Conservation (phyloP, 2,113 vertebrate species). For the Zosterops japonicus region DNA sequence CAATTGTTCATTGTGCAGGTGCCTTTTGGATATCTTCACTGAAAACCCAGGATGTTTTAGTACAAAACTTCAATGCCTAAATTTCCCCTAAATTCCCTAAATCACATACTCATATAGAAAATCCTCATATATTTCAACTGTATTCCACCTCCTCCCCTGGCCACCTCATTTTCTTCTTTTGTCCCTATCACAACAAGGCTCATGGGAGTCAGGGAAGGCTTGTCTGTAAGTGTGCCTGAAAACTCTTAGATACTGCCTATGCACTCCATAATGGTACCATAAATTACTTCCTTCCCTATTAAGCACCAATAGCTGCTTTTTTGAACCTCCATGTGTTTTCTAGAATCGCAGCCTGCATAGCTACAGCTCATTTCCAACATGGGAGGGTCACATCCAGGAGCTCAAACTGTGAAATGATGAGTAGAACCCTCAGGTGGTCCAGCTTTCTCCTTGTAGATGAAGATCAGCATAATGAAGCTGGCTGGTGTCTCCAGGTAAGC, state of each 20-base stretch:
- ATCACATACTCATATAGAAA: neutral
- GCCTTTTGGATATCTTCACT: neutral
- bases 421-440: conserved; percentile 50
- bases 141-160: neutral
- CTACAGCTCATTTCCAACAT: neutral
- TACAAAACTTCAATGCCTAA: neutral
- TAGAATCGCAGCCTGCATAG: neutral
- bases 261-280: neutral
- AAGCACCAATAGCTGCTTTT: neutral
- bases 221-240: neutral
- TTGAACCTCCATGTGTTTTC: neutral
- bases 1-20: neutral
- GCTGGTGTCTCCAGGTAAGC: conserved; percentile 71
- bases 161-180: neutral
- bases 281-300: neutral
- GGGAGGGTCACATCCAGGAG: neutral
- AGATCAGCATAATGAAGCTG: conserved; percentile 74
- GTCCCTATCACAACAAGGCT: neutral
- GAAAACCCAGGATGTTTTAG: neutral
- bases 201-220: neutral
- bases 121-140: neutral
- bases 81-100: neutral
- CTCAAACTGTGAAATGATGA: conserved; percentile 42
- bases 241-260: neutral
- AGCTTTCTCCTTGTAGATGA: conserved; percentile 64